phyloP scores from a whole-genome alignment of 2,888 invertebrate species.

The Nowickia ferox region DNA sequence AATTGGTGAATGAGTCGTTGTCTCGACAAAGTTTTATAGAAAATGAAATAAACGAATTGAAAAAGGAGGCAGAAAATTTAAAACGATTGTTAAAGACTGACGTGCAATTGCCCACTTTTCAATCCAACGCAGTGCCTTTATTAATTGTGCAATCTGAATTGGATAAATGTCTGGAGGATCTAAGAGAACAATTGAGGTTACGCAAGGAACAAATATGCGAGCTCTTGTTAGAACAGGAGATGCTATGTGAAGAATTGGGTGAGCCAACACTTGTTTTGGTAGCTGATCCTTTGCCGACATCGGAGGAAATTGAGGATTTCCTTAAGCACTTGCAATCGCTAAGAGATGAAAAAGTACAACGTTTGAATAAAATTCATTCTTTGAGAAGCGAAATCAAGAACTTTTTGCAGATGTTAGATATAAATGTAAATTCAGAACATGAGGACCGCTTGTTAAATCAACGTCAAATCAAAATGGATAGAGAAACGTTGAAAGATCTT shows the following conservation, averaged over 20 bases:
- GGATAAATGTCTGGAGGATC: slow-evolving; percentile 85
- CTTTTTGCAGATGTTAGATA: slow-evolving; percentile 81
- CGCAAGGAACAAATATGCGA: slow-evolving; percentile 82
- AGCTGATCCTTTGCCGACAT: slow-evolving; percentile 85
- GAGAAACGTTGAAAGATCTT: slow-evolving; percentile 86
- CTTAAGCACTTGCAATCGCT: slow-evolving; percentile 85
- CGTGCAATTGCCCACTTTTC: slow-evolving; percentile 75
- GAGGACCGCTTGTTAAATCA: slow-evolving; percentile 83
- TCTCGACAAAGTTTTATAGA: slow-evolving; percentile 84
- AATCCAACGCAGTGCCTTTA: slow-evolving; percentile 80
- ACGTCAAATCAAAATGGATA: slow-evolving; percentile 85
- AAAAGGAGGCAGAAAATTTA: slow-evolving; percentile 78
- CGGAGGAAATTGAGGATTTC: slow-evolving; percentile 86
- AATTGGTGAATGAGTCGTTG: slow-evolving; percentile 86
- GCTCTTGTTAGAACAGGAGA: slow-evolving; percentile 83
- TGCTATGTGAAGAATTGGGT: slow-evolving; percentile 80
- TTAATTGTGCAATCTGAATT: slow-evolving; percentile 85
- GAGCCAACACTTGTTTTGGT: slow-evolving; percentile 78
- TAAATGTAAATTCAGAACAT: slow-evolving; percentile 76
- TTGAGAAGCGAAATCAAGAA: slow-evolving; percentile 82
- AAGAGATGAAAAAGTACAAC: slow-evolving; percentile 85
- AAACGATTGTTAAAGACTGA: slow-evolving; percentile 78
- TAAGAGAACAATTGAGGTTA: slow-evolving; percentile 85
- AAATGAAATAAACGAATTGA: slow-evolving; percentile 83
- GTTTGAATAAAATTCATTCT: slow-evolving; percentile 81